These are phyloP conservation scores for Catocala sponsa DNA, from an alignment of 2,888 invertebrate genomes.

Conservation along the genomic window DNA sequence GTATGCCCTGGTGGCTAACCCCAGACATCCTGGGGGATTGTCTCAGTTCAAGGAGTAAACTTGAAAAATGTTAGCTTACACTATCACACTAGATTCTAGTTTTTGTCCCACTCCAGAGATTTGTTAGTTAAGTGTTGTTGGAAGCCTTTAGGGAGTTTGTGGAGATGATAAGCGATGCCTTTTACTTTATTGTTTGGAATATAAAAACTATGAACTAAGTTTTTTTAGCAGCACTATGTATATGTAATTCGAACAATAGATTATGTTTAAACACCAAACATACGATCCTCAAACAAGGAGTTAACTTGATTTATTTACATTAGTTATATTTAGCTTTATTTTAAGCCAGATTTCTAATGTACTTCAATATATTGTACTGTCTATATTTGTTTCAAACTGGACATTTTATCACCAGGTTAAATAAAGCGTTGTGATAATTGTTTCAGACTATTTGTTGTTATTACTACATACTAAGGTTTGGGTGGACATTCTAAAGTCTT, in stretches of 20 bases:
- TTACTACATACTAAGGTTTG: too few species aligned
- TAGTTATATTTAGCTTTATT: too few species aligned
- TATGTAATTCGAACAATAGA: not conserved
- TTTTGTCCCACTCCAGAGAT: constrained; percentile 25
- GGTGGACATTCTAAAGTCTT: too few species aligned
- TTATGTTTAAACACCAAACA: too few species aligned
- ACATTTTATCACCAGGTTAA: too few species aligned
- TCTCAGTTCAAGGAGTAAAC: constrained; percentile 66
- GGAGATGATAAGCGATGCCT: constrained; percentile 16
- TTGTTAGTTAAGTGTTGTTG: constrained; percentile 19
- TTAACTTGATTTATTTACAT: too few species aligned
- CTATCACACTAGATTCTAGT: constrained; percentile 49
- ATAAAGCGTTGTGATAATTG: too few species aligned
- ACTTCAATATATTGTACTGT: too few species aligned
- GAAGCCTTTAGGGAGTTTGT: constrained; percentile 21
- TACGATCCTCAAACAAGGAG: too few species aligned
- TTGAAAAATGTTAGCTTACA: constrained; percentile 68
- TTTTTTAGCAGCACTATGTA: not conserved
- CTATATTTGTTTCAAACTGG: too few species aligned
- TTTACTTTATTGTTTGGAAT: constrained; percentile 8
- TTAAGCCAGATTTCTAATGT: too few species aligned
- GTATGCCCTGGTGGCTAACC: constrained; percentile 65
- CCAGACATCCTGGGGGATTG: constrained; percentile 71
- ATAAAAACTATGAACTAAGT: not conserved
- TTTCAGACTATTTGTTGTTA: too few species aligned